These are phyloP conservation scores for Bugula neritina DNA, from an alignment of 2,888 invertebrate species.

Conservation along the genomic window DNA sequence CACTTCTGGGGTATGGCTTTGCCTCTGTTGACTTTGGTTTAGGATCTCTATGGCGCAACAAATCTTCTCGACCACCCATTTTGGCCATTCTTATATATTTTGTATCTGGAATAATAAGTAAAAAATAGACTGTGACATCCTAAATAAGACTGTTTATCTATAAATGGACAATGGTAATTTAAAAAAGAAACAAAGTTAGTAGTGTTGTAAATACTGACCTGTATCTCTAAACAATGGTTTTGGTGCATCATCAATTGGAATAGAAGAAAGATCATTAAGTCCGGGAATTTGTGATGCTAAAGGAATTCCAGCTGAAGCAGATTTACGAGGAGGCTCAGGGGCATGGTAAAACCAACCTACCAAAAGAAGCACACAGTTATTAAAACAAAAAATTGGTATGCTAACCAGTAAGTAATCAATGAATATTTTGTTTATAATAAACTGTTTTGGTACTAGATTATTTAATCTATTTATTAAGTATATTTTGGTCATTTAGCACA, in stretches of 20 bases:
- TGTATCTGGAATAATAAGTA: constrained; percentile 34
- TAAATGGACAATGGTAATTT: too few species aligned
- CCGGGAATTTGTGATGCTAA: constrained; percentile 48
- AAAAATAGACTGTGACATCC: neutral
- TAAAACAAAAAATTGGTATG: too few species aligned
- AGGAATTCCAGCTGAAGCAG: constrained; percentile 38
- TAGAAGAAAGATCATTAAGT: constrained; percentile 36
- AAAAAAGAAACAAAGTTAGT: too few species aligned
- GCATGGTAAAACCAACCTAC: constrained; percentile 52
- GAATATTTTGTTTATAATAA: too few species aligned
- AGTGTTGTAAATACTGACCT: too few species aligned
- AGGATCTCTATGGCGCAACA: constrained; percentile 39
- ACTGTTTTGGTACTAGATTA: too few species aligned
- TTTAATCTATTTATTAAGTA: too few species aligned
- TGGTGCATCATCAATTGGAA: constrained; percentile 32
- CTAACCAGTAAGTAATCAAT: too few species aligned
- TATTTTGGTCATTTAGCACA: too few species aligned
- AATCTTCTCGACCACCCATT: constrained; percentile 48
- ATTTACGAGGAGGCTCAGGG: constrained; percentile 36
- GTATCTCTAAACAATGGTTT: constrained; percentile 25
- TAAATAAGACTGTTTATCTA: too few species aligned
- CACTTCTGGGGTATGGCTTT: constrained; percentile 41
- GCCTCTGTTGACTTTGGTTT: constrained; percentile 33
- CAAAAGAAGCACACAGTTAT: neutral
- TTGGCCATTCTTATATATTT: constrained; percentile 48